Base-by-base conservation (phyloP, 2,797 vertebrate species). In the Merluccius polli region DNA sequence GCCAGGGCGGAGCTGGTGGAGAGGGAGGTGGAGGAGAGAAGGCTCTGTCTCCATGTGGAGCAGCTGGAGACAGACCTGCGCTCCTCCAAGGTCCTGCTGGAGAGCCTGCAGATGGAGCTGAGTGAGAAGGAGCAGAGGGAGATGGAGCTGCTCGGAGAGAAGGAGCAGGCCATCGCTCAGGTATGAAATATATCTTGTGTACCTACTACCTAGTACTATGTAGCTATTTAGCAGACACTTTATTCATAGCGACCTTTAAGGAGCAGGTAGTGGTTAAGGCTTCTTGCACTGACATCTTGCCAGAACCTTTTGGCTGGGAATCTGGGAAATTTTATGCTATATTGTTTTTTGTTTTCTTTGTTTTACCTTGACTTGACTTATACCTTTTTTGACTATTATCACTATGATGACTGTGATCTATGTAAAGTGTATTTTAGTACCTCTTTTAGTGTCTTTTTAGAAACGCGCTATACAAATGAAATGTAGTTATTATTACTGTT, bases 1-100 rank as follows among this genome's bases (percentile, higher is more conserved):
- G 89, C 95, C 83, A 89, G 90, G 75, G 76, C 52, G 0, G 77
- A 89, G 69, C 89, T 96, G 81, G 95, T 87, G 74, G 93, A 93
- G 24, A 93, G 94, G 63, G 96, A 97, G 83, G 84, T 87, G 1
- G 93, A 94, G 9, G 94, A 96, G 80, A 95, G 94, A 73, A 90
- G 95, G 27, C 92, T 91, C 71, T 94, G 92, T 77, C 89, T 99
- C 76, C 94, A 76, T 21, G 92, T 93, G 84, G 96, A 98, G 87
- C 96, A 97, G 75, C 93, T 97, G 18, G 93, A 96, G 81, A 92
- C 94, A 0, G 97, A 99, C 85, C 91, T 99, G 81, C 93, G 93
- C 30, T 93, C 94, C 63, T 97, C 95, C 29, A 97, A 94, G 86
- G 89, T 89, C 0, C 87, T 98, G 73, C 96, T 92, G 0, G 92